phyloP scores from a whole-genome alignment of 2,888 invertebrate species.

The Dexiosoma caninum region DNA sequence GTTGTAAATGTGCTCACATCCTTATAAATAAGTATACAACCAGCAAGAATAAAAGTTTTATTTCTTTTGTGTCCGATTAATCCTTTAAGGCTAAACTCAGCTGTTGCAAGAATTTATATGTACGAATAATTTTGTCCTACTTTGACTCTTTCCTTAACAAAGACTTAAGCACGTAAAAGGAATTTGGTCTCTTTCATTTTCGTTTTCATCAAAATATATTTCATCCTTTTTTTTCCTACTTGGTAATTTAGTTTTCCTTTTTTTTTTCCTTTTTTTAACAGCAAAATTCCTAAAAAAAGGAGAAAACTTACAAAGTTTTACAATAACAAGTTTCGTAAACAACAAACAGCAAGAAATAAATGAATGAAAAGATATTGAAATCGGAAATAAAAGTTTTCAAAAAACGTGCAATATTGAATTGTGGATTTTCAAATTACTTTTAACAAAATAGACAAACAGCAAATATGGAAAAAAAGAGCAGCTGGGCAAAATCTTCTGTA shows the following conservation, averaged over 20 bases:
- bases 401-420: conserved; percentile 47
- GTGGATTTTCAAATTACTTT: conserved; percentile 43
- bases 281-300: not conserved
- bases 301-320: conserved; percentile 26
- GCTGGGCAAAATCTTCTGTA: not conserved
- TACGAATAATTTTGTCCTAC: not conserved
- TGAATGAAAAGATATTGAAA: conserved; percentile 8
- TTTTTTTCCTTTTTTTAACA: not conserved
- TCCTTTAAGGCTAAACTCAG: conserved; percentile 25
- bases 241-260: conserved; percentile 22
- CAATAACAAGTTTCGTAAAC: conserved; percentile 29
- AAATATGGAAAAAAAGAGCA: conserved; percentile 3
- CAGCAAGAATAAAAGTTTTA: not conserved
- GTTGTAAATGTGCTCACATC: not conserved
- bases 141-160: not conserved
- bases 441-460: conserved; percentile 35
- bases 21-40: too few relatives aligned
- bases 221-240: not conserved
- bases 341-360: not conserved
- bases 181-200: conserved; percentile 32
- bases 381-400: conserved; percentile 1
- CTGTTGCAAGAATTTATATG: conserved; percentile 18
- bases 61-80: not conserved
- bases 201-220: conserved; percentile 12
- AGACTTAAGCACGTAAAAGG: conserved; percentile 40